Percentiles rank a stretch among this genome's conserved stretches.
Conservation (phyloP, 2,797 vertebrate species). For the Acanthopagrus latus region DNA sequence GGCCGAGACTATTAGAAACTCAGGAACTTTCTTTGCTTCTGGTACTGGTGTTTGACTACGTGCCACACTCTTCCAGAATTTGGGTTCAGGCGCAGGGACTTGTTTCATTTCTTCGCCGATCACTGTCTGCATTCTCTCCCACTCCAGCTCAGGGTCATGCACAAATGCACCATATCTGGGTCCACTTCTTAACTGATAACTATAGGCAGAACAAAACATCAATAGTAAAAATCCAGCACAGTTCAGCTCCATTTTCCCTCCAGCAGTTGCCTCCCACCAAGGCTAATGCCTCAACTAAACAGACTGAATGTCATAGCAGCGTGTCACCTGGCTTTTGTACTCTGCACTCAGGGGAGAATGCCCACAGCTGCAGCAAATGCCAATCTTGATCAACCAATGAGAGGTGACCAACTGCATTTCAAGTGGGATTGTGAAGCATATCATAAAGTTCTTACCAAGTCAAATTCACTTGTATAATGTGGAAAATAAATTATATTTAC, state of each 20-base stretch:
- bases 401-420: background rate
- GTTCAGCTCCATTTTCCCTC: constrained; percentile 59
- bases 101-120: fast-evolving
- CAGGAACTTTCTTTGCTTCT: constrained; percentile 37
- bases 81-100: background rate
- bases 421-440: background rate
- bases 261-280: background rate
- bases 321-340: constrained; percentile 41
- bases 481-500: background rate
- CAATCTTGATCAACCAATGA: constrained; percentile 57
- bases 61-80: background rate
- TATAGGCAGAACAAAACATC: constrained; percentile 22
- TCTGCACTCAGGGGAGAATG: constrained; percentile 10
- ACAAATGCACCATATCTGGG: background rate
- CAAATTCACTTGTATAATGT: background rate
- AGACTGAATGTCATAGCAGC: fast-evolving
- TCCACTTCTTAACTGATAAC: background rate
- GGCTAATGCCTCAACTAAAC: background rate
- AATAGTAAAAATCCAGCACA: constrained; percentile 45
- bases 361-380: constrained; percentile 56
- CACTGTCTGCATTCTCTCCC: constrained; percentile 24
- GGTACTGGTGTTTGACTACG: background rate
- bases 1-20: constrained; percentile 38
- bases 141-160: constrained; percentile 40
- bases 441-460: background rate